These are phyloP conservation scores for Prunella strophiata DNA, from an alignment of 2,797 vertebrate species.

Conservation along the genomic window DNA sequence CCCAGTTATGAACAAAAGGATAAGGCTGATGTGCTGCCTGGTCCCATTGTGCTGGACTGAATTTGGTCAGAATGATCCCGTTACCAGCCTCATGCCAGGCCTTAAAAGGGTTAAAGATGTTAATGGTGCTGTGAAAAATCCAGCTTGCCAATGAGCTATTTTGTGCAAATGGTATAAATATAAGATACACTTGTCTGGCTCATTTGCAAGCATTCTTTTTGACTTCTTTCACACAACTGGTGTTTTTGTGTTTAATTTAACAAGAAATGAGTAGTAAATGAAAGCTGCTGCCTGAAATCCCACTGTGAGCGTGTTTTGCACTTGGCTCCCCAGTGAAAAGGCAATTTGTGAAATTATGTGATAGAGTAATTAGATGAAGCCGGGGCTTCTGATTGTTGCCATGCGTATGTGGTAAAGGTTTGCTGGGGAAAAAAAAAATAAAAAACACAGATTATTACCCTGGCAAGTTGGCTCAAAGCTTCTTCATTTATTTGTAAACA, in stretches of 20 bases:
- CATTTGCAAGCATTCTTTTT: slow-evolving; percentile 78
- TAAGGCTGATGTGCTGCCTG: not conserved
- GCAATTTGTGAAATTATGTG: slow-evolving; percentile 99
- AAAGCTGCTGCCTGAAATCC: slow-evolving; percentile 92
- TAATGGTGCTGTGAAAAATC: slow-evolving; percentile 52
- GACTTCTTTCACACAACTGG: slow-evolving; percentile 86
- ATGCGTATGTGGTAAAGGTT: slow-evolving; percentile 81
- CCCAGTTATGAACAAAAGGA: not conserved
- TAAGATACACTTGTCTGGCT: slow-evolving; percentile 75
- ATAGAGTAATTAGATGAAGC: slow-evolving; percentile 99
- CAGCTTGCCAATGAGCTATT: slow-evolving; percentile 68
- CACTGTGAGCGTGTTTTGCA: slow-evolving; percentile 91
- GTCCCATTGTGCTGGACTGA: not conserved
- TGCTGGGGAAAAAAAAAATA: slow-evolving; percentile 46
- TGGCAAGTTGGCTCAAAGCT: slow-evolving; percentile 86
- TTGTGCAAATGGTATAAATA: slow-evolving; percentile 71
- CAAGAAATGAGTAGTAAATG: slow-evolving; percentile 96
- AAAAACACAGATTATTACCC: slow-evolving; percentile 81
- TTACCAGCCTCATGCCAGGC: not conserved
- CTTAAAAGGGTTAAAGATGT: slow-evolving; percentile 42
- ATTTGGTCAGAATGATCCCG: not conserved
- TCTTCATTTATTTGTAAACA: slow-evolving; percentile 97
- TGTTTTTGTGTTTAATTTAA: slow-evolving; percentile 98
- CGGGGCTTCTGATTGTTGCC: slow-evolving; percentile 89
- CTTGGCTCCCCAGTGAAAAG: slow-evolving; percentile 95